These are phyloP conservation scores for Condylura cristata DNA, from an alignment of 2,113 vertebrate species.

Conservation along the genomic window DNA sequence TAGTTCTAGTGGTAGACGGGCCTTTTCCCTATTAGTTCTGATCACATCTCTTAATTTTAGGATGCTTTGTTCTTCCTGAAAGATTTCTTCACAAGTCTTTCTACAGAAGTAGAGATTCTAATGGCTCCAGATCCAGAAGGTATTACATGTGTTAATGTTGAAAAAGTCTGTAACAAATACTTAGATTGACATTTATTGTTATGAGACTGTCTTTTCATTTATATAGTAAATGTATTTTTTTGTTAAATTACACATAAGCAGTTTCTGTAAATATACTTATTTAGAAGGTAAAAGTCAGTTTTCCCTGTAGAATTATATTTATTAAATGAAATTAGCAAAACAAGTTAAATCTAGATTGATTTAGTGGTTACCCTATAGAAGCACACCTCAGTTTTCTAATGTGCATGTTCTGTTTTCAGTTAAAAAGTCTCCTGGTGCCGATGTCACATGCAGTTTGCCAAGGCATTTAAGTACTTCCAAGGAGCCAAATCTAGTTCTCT, in stretches of 20 bases:
- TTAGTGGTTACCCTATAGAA: not conserved
- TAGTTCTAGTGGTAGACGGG: not conserved
- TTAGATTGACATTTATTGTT: not conserved
- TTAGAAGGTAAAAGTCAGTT: not conserved
- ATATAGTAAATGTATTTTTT: not conserved
- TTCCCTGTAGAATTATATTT: not conserved
- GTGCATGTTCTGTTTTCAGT: slow-evolving; percentile 75
- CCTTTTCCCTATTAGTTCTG: not conserved
- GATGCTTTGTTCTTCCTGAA: slow-evolving; percentile 99
- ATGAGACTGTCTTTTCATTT: not conserved
- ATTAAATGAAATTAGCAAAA: not conserved
- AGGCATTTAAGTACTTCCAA: slow-evolving; percentile 87
- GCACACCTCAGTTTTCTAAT: not conserved
- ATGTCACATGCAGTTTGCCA: slow-evolving; percentile 93
- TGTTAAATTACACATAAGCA: not conserved
- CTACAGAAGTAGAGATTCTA: slow-evolving; percentile 95
- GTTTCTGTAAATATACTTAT: not conserved
- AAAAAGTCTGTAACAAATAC: not conserved
- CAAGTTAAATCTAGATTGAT: not conserved
- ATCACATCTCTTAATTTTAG: slow-evolving; percentile 80
- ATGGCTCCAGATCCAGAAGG: slow-evolving; percentile 96
- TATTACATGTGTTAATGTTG: slow-evolving; percentile 67
- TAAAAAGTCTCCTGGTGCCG: slow-evolving; percentile 89
- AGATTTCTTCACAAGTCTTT: slow-evolving; percentile 96
- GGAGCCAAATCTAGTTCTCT: slow-evolving; percentile 93